These are phyloP conservation scores for Phalacrocorax aristotelis DNA, from an alignment of 2,113 vertebrate species.

Conservation along the genomic window DNA sequence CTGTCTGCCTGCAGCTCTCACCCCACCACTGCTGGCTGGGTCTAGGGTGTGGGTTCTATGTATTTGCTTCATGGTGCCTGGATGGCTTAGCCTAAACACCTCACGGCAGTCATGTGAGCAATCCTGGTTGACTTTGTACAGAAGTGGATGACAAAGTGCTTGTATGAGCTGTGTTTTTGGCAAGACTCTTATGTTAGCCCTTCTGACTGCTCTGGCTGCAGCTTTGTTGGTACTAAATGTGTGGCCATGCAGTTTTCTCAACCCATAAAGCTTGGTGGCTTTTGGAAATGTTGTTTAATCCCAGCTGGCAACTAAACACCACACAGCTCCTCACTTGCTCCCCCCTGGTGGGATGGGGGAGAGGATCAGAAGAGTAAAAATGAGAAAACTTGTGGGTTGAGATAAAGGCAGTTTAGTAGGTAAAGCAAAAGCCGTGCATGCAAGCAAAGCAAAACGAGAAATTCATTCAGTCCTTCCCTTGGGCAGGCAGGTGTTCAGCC, in stretches of 20 bases:
- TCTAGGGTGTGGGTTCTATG: rapidly evolving
- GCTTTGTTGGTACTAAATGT: not conserved
- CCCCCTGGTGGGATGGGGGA: too few relatives aligned
- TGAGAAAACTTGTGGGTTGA: too few relatives aligned
- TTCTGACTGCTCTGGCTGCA: not conserved
- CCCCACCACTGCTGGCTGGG: rapidly evolving
- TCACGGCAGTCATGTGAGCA: not conserved
- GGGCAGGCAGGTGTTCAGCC: too few relatives aligned
- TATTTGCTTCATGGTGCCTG: not conserved
- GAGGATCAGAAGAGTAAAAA: too few relatives aligned
- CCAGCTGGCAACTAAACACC: too few relatives aligned
- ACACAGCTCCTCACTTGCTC: too few relatives aligned
- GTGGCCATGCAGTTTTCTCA: not conserved
- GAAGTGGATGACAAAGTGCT: not conserved
- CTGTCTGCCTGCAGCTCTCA: not conserved
- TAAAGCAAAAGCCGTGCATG: too few relatives aligned
- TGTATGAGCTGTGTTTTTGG: not conserved
- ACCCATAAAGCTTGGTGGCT: not conserved
- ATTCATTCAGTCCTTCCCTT: too few relatives aligned
- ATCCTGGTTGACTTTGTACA: not conserved
- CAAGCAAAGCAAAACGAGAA: too few relatives aligned
- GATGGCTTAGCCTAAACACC: not conserved
- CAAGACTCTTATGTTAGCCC: not conserved
- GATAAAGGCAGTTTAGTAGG: too few relatives aligned
- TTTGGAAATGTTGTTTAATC: not conserved